Evolutionary conservation across 1,140 invertebrate genomes (phyloP), one percentile per base, ranked within the genome.

Genomic region (Zaprionus davidi): DNA sequence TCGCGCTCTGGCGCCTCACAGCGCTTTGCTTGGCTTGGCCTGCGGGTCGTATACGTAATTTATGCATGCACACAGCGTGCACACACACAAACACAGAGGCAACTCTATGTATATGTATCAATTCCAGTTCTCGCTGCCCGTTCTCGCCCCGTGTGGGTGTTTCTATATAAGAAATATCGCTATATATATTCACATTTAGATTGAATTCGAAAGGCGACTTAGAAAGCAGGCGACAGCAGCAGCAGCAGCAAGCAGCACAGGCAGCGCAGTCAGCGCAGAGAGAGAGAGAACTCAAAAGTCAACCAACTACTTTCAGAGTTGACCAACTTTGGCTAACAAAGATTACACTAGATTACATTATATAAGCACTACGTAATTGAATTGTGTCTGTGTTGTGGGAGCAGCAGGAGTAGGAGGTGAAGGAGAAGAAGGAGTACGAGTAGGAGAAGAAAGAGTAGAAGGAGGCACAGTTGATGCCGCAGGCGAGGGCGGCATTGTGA

Each of bases 271-370:
- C n/a, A n/a, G n/a, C n/a, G n/a, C n/a, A n/a, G 31, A 80, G 70
- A 85, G 85, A 88, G 24, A 26, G 24, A 26, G 85, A 88, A 84
- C 71, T 55, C 72, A 79, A 78, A 79, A 87, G 65, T 71, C 46
- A 76, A 70, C 85, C 81, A 90, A 88, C 84, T 84, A 88, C 84
- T 88, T 88, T 88, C 84, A 74, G 81, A 88, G 78, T 84, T 88
- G 84, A 90, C 84, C 84, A 88, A 88, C 84, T 88, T 90, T 78
- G 73, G 38, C 20, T 71, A 24, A 56, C 55, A 63, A 78, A 80
- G 82, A 85, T 70, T 71, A 75, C 73, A 71, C 69, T 76, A 76
- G 73, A 71, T 66, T 71, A 71, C 73, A 71, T 76, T 76, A 76
- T 76, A 76, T 76, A 76, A 76, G 73, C 73, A 60, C 68, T 65